Conservation (phyloP, 1,140 invertebrate species). For the Zaprionus gabonicus region DNA sequence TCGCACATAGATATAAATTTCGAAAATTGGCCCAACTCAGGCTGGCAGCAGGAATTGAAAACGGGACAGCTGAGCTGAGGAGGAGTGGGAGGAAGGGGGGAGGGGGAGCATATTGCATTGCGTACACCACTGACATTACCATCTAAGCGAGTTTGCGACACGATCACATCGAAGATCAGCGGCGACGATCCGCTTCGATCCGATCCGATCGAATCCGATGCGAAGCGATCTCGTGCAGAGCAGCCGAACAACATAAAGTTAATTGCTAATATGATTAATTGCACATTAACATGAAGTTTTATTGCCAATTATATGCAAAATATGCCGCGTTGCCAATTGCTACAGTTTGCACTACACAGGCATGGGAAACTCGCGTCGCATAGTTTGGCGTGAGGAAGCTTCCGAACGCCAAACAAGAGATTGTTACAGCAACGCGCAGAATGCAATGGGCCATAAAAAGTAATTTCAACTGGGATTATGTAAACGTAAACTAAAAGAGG, state of each 20-base stretch:
- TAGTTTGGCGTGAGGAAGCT: neutral
- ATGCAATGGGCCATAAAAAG: no score
- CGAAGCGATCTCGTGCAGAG: conserved; percentile 69
- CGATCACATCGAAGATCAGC: conserved; percentile 41
- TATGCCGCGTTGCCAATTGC: conserved; percentile 66
- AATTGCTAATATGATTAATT: conserved; percentile 84
- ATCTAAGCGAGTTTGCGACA: conserved; percentile 70
- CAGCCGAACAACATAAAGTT: conserved; percentile 80
- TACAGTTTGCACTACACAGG: conserved; percentile 29
- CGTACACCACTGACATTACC: conserved; percentile 33
- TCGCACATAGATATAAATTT: conserved; percentile 79
- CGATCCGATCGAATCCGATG: conserved; percentile 47
- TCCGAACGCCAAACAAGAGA: neutral
- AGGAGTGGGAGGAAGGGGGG: neutral
- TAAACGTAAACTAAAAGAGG: no score
- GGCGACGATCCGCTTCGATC: conserved; percentile 51
- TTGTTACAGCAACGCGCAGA: neutral
- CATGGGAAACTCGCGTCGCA: conserved; percentile 46
- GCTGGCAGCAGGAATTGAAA: conserved; percentile 52
- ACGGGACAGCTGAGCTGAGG: conserved; percentile 15
- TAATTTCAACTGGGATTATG: neutral
- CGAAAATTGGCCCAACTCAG: conserved; percentile 69
- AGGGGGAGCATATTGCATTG: neutral
- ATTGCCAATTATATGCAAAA: conserved; percentile 80
- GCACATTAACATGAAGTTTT: conserved; percentile 83